Conservation (phyloP, 2,113 vertebrate genomes). For the Hucho hucho region DNA sequence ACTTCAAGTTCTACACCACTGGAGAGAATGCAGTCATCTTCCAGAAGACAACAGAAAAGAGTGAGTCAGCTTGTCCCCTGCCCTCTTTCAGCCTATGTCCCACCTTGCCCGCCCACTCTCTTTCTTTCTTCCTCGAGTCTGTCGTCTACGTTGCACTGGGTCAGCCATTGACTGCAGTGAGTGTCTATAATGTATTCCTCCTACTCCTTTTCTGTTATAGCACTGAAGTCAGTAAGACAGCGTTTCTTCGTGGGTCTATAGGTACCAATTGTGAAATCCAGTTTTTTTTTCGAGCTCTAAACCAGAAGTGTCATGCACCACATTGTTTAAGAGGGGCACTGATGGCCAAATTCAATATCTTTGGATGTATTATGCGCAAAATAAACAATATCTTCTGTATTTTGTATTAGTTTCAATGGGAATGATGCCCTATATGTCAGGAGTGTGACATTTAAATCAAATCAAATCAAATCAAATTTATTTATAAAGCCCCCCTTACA, state of each 20-base stretch:
- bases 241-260: not conserved
- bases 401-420: no score
- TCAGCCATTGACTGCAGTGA: constrained; percentile 47
- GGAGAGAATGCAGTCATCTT: constrained; percentile 82
- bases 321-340: no score
- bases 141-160: constrained; percentile 15
- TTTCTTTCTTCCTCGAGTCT: not conserved
- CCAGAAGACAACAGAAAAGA: constrained; percentile 82
- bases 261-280: no score
- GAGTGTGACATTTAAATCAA: no score
- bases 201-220: constrained; percentile 26
- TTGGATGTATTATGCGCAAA: no score
- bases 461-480: no score
- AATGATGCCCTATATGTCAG: no score
- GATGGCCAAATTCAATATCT: no score
- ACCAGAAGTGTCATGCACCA: no score
- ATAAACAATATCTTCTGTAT: no score
- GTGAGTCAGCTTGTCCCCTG: constrained; percentile 66
- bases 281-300: no score
- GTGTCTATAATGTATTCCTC: constrained; percentile 55
- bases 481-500: no score
- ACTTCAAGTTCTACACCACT: constrained; percentile 89
- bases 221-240: not conserved
- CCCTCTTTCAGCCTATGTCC: not conserved
- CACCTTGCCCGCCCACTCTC: not conserved